Base-by-base conservation (phyloP, 2,888 invertebrate species). In the Drosophila stalkeri region DNA sequence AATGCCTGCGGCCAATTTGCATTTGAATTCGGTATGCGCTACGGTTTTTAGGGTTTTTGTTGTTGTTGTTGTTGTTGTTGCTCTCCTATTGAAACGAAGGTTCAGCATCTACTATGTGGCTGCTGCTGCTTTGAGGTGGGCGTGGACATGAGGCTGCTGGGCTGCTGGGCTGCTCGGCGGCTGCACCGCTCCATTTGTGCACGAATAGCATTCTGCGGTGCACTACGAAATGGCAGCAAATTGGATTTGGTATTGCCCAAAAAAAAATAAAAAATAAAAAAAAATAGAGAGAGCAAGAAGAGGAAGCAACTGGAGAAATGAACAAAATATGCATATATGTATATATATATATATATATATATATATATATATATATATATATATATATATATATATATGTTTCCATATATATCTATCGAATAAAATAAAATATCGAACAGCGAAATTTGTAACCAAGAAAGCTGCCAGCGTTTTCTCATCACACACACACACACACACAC, bases 1-100 rank as follows among this genome's bases (percentile, higher is more conserved):
- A 62, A 77, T 73, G 89, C 83, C 86, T 83, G 86, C 57, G 89
- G 89, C 75, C 86, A 88, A 84, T 84, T 84, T 88, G 75, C 81
- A 75, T 79, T 77, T 80, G 80, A 64, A 80, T 77, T 75, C 59
- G 66, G 62, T 71, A 75, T 80, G 72, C 63, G 86, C 79, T 67
- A 55, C 67, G 57, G 61, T 64, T 73, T 78, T 57, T 35, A 43
- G 57, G 57, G 27, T 20, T 41, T 54, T 57, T 37, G 44, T 51
- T 49, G 16, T 5, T 49, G 27, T 7, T 16, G 44, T 1, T 44
- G 44, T 5, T 46, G 23, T 0, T 16, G 46, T 3, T 46, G 46
- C 46, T 46, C 35, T 35, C 16, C 23, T 47, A 43, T 57, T 57
- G 69, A 56, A 11, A 7, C 20, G 27, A 27, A 55, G 55, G 41